Percentiles rank a stretch among this genome's conserved stretches.
Conservation (phyloP, 1,140 invertebrate species). For the Drosophila cardini region DNA sequence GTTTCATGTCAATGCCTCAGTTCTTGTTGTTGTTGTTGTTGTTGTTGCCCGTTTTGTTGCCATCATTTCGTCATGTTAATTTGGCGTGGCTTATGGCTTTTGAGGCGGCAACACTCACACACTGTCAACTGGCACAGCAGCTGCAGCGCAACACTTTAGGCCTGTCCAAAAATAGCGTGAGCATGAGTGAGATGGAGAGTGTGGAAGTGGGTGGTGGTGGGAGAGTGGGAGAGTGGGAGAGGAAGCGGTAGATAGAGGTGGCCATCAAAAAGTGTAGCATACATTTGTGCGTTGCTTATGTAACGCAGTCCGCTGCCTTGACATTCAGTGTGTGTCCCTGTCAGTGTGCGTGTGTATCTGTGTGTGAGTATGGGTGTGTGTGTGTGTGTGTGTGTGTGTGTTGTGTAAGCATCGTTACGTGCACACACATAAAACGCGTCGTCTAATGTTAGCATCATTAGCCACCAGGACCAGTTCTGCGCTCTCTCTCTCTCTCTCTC, state of each 20-base stretch:
- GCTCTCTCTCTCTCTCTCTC: neutral
- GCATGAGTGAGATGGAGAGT: constrained; percentile 2
- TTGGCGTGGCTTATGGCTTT: constrained; percentile 78
- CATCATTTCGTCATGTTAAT: constrained; percentile 81
- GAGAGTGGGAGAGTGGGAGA: neutral
- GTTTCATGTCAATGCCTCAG: constrained; percentile 6
- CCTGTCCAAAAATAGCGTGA: constrained; percentile 68
- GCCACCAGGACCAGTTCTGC: constrained; percentile 27
- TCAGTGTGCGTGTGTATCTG: neutral
- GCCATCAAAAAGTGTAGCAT: constrained; percentile 80
- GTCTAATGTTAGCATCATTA: constrained; percentile 53
- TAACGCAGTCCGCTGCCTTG: constrained; percentile 75
- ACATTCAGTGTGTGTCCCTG: constrained; percentile 57
- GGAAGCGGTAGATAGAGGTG: constrained; percentile 36
- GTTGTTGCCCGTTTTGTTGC: constrained; percentile 59
- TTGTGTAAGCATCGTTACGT: constrained; percentile 59
- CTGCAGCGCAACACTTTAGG: constrained; percentile 46
- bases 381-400: constrained; percentile 26
- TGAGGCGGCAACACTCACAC: constrained; percentile 47
- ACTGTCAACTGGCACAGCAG: constrained; percentile 21
- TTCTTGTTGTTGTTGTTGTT: constrained; percentile 51
- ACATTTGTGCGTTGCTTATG: constrained; percentile 80
- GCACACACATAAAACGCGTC: constrained; percentile 56
- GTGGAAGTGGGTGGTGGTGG: neutral
- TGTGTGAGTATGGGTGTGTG: constrained; percentile 14